Evolutionary conservation across 2,797 vertebrate genomes (phyloP).

Genomic region (Parotocinclus haroldoi): DNA sequence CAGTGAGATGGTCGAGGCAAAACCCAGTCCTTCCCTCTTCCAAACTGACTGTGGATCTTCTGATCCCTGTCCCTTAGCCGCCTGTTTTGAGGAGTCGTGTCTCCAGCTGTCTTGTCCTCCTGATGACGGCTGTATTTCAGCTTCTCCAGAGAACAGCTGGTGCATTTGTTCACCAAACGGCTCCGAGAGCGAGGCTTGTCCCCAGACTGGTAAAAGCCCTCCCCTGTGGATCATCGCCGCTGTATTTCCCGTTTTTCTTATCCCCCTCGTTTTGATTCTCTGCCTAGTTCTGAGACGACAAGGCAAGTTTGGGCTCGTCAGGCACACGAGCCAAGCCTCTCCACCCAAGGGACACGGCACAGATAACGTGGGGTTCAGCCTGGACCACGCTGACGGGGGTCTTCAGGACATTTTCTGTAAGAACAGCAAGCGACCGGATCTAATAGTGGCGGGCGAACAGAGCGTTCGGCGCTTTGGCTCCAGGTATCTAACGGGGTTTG

Average conservation of each 20-base stretch:
- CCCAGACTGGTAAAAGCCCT: constrained; percentile 8
- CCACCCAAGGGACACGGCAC: constrained; percentile 49
- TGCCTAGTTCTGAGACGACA: constrained; percentile 45
- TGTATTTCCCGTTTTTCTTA: constrained; percentile 53
- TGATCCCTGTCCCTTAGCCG: constrained; percentile 52
- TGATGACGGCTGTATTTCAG: constrained; percentile 5
- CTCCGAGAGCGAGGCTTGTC: constrained; percentile 52
- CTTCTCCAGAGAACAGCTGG: constrained; percentile 39
- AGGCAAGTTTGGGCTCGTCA: constrained; percentile 1
- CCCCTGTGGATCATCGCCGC: constrained; percentile 64
- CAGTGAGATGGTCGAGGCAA: constrained; percentile 58
- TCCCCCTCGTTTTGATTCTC: constrained; percentile 49
- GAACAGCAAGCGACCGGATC: constrained; percentile 37
- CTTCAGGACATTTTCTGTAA: constrained; percentile 9
- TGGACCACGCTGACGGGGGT: constrained; percentile 38
- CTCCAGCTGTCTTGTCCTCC: constrained; percentile 54
- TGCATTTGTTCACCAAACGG: constrained; percentile 67
- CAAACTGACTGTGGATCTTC: constrained; percentile 57
- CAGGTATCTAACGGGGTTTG: constrained; percentile 21
- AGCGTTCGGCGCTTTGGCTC: constrained; percentile 42
- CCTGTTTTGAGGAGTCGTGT: constrained; percentile 58
- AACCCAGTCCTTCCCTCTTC: constrained; percentile 55
- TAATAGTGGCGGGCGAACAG: constrained; percentile 37
- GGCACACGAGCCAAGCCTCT: constrained; percentile 26
- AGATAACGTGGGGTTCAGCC: constrained; percentile 57